Conservation (phyloP, 2,113 vertebrate species). For the Struthidea cinerea region DNA sequence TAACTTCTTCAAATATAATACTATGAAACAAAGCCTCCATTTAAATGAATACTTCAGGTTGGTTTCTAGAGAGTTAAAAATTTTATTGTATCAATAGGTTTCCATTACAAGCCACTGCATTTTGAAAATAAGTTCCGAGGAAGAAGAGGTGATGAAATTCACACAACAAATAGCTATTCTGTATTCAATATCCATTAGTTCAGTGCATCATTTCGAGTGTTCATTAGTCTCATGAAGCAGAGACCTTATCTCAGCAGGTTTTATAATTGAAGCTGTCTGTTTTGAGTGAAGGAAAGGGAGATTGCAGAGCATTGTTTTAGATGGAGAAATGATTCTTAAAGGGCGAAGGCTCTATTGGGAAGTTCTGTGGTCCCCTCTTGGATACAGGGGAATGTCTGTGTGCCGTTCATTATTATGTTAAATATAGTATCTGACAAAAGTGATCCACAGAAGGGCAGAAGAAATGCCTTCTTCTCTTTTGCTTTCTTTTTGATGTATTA, state of each 20-base stretch:
- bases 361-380: not conserved
- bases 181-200: not conserved
- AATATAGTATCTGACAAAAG: not conserved
- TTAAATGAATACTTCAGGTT: not conserved
- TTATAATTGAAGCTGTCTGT: not conserved
- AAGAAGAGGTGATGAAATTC: not conserved
- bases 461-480: not conserved
- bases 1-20: not conserved
- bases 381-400: not conserved
- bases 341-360: not conserved
- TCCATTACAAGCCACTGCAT: not conserved
- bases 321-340: not conserved
- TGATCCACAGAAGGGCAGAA: not conserved
- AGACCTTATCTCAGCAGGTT: slow-evolving; percentile 23
- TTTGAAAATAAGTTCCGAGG: not conserved
- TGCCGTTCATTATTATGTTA: not conserved
- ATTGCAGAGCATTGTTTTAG: not conserved
- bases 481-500: not conserved
- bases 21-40: not conserved
- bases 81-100: not conserved
- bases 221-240: not conserved
- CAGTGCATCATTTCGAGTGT: not conserved
- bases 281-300: not conserved
- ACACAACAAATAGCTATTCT: not conserved
- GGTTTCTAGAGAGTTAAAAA: not conserved